Evolutionary conservation across 30 jellyfish, hydroid and myxozoan genomes (phyloP).

Genomic region (Aurelia coerulea): DNA sequence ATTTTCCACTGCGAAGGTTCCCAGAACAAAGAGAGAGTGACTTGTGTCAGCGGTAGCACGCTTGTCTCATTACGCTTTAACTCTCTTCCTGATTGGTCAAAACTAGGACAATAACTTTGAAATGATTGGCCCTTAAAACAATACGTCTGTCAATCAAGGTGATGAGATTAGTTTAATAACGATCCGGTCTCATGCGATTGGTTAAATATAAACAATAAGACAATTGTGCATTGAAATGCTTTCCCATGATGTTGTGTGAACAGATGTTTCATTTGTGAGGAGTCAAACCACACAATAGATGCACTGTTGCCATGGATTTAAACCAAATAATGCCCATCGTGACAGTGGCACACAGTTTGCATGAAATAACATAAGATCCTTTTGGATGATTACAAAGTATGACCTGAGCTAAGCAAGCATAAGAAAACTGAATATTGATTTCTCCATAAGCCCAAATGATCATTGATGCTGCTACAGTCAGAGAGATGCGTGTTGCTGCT

Average conservation of each 20-base stretch:
- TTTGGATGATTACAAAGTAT: too few species aligned
- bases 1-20: slow-evolving; percentile 36
- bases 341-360: too few species aligned
- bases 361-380: too few species aligned
- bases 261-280: background rate
- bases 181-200: background rate
- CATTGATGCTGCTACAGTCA: too few species aligned
- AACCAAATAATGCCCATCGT: too few species aligned
- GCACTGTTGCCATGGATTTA: too few species aligned
- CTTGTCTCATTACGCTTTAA: background rate
- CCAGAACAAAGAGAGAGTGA: slow-evolving; percentile 50
- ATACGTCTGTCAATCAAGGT: background rate
- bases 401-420: too few species aligned
- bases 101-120: background rate
- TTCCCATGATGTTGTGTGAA: background rate
- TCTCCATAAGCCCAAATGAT: too few species aligned
- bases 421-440: too few species aligned
- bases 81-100: background rate
- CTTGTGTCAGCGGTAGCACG: slow-evolving; percentile 58
- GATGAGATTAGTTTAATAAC: background rate
- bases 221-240: background rate
- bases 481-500: too few species aligned
- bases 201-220: background rate
- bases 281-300: too few species aligned
- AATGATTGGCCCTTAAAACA: slow-evolving; percentile 19